Evolutionary conservation across 2,113 vertebrate species (phyloP).

Genomic region (Caretta caretta): DNA sequence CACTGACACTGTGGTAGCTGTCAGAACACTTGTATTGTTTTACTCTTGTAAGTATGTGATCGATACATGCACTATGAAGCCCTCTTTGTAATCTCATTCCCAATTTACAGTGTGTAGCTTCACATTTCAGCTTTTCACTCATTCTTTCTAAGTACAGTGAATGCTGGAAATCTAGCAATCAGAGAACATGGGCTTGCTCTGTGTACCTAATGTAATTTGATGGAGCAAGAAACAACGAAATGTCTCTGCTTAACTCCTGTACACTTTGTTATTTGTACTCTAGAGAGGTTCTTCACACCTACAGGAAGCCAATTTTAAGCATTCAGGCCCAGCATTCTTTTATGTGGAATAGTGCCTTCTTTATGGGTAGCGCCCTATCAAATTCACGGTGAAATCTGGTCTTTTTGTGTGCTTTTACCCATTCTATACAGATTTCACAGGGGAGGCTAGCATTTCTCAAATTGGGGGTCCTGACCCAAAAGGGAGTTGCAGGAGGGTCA

Average conservation of each 20-base stretch:
- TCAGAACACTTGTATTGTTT: not conserved
- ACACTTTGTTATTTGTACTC: not conserved
- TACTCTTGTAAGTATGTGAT: not conserved
- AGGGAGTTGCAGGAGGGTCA: no score
- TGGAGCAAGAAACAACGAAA: slow-evolving; percentile 21
- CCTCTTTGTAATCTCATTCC: not conserved
- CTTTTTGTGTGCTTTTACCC: no score
- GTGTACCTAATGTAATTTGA: not conserved
- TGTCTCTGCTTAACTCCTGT: not conserved
- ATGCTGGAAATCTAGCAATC: slow-evolving; percentile 1
- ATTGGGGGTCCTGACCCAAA: no score
- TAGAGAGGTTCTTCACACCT: not conserved
- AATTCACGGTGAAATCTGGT: no score
- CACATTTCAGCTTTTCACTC: slow-evolving; percentile 26
- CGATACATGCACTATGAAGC: not conserved
- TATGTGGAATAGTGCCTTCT: not conserved
- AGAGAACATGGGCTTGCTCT: not conserved
- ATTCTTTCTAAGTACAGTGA: not conserved
- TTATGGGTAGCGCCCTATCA: not conserved
- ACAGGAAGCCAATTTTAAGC: not conserved
- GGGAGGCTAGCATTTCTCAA: no score
- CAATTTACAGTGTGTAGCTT: slow-evolving; percentile 24
- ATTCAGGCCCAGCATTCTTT: not conserved
- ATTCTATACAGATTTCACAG: no score
- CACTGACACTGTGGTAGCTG: not conserved